Conservation (phyloP, 1,140 invertebrate species). For the Rhopalosiphum padi region DNA sequence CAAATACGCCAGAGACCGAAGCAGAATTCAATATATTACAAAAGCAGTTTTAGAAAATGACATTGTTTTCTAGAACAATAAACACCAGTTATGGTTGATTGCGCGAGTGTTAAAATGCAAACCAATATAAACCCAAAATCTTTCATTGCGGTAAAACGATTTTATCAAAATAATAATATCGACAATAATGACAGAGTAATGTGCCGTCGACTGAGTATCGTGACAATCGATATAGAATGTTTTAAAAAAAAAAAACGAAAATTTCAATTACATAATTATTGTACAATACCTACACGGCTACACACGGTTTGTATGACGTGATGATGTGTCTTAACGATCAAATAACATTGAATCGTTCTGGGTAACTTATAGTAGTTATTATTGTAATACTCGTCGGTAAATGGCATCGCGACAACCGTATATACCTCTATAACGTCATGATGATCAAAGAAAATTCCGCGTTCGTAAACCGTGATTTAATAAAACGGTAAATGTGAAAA, state of each 20-base stretch:
- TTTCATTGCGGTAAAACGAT: not conserved
- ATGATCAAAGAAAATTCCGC: not conserved
- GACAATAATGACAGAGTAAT: not conserved
- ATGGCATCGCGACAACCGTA: not conserved
- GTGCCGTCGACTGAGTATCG: not conserved
- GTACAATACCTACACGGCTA: not conserved
- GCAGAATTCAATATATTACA: not conserved
- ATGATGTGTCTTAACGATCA: not conserved
- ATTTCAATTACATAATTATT: no score
- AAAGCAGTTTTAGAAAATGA: not conserved
- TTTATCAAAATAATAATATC: not conserved
- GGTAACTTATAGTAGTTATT: not conserved
- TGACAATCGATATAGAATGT: not conserved
- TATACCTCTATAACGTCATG: no score
- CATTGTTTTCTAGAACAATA: slow-evolving; percentile 1
- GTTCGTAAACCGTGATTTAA: not conserved
- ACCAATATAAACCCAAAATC: not conserved
- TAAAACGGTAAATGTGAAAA: not conserved
- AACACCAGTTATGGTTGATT: not conserved
- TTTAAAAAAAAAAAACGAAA: not conserved
- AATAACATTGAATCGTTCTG: not conserved
- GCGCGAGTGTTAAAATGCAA: not conserved
- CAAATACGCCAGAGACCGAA: not conserved
- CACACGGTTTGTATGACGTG: no score
- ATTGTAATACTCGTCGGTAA: not conserved